phyloP scores from a whole-genome alignment of 2,113 vertebrate species.

The Girardinichthys multiradiatus region DNA sequence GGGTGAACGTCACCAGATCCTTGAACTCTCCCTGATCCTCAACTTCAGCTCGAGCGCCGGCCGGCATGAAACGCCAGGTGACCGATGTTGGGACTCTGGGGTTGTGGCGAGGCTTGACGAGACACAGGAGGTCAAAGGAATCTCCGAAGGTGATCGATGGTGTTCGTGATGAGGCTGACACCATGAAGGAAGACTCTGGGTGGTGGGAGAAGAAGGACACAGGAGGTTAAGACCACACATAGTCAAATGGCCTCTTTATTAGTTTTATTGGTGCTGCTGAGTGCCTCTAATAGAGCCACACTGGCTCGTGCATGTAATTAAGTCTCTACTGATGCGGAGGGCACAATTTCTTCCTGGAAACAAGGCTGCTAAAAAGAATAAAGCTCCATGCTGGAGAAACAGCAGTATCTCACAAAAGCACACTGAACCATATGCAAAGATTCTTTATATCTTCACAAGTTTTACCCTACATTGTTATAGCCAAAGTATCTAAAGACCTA shows the following conservation, averaged over 20 bases:
- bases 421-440: slow-evolving; percentile 14
- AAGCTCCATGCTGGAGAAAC: slow-evolving; percentile 32
- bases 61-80: slow-evolving; percentile 93
- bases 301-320: slow-evolving; percentile 4
- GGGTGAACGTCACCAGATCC: slow-evolving; percentile 93
- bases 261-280: slow-evolving; percentile 8
- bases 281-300: slow-evolving; percentile 10
- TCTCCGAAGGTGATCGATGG: slow-evolving; percentile 91
- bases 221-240: slow-evolving; percentile 20
- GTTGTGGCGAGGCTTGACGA: slow-evolving; percentile 93
- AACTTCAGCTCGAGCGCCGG: slow-evolving; percentile 61
- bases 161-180: slow-evolving; percentile 94
- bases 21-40: slow-evolving; percentile 85
- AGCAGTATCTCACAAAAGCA: slow-evolving; percentile 35
- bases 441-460: slow-evolving; percentile 19
- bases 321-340: slow-evolving; percentile 1
- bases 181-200: slow-evolving; percentile 90
- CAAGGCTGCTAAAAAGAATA: slow-evolving; percentile 1
- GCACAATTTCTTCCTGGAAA: slow-evolving; percentile 9
- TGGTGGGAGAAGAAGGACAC: slow-evolving; percentile 26
- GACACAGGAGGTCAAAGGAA: slow-evolving; percentile 94
- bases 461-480: slow-evolving; percentile 14
- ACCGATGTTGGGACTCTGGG: slow-evolving; percentile 89
- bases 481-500: neutral
- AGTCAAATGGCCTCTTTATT: slow-evolving; percentile 17